Conservation (phyloP, 2,797 vertebrate species). For the Gallinago solitaria region DNA sequence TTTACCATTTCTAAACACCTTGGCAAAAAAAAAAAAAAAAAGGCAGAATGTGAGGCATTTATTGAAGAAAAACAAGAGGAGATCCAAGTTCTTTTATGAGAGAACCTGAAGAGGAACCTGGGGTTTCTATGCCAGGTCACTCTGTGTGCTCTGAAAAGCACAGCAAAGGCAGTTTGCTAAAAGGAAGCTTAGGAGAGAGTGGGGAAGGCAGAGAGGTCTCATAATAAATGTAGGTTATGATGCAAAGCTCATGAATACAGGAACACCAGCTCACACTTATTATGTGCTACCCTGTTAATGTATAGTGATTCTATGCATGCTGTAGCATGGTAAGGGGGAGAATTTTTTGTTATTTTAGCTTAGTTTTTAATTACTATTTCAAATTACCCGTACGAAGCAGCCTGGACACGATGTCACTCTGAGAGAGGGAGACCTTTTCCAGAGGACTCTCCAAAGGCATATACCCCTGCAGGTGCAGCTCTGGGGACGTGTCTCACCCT, state of each 20-base stretch:
- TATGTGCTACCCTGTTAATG: background rate
- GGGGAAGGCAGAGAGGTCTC: background rate
- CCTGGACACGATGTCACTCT: background rate
- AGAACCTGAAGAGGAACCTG: conserved; percentile 16
- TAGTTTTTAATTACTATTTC: background rate
- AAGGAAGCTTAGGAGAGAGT: background rate
- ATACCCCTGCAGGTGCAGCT: background rate
- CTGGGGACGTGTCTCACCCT: background rate
- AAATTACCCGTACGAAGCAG: background rate
- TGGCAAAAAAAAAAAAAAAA: conserved; percentile 36
- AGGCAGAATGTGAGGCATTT: conserved; percentile 17
- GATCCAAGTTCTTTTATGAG: conserved; percentile 46
- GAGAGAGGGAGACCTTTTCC: background rate
- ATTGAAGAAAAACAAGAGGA: conserved; percentile 55
- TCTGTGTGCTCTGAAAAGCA: background rate
- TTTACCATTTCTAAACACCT: conserved; percentile 61
- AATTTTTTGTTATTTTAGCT: background rate
- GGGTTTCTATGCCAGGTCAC: background rate
- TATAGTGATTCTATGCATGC: background rate
- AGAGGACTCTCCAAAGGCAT: background rate
- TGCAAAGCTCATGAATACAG: background rate
- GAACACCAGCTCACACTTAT: background rate
- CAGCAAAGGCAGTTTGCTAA: background rate
- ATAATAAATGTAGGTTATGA: background rate
- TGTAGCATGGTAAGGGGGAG: background rate